Base-by-base conservation (phyloP, 2,113 vertebrate species). In the Lepus americanus region DNA sequence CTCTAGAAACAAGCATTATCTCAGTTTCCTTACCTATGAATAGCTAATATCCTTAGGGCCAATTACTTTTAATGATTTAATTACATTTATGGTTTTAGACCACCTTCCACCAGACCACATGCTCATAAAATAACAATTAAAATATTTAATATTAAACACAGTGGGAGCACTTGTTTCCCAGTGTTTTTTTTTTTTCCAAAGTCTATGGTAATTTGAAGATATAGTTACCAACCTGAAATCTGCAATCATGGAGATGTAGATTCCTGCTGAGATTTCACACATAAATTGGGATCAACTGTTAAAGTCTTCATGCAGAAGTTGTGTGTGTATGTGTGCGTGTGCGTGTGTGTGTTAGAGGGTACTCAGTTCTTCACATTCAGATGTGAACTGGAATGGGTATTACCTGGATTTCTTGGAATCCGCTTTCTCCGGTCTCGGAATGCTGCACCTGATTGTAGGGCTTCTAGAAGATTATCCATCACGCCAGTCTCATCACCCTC, bases 401-500 rank as follows among this genome's bases (percentile, higher is more conserved):
- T 97, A 98, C 98, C 98, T 89, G 98, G 98, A 22, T 97, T 98
- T 78, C 99, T 99, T 1, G 99, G 99, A 82, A 98, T 99, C 85
- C 99, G 98, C 99, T 99, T 99, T 98, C 99, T 98, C 9, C 99
- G 99, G 98, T 99, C 99, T 63, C 99, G 98, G 98, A 99, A 99
- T 1, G 99, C 99, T n/a, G 99, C 99, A 97, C 99, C 99, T 5
- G 99, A 99, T 96, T 99, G 99, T 89, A 99, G 97, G 81, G 99
- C 99, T 97, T 99, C 99, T 97, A 99, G 99, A 97, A 99, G 98
- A 83, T 99, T 99, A 98, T 99, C 99, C 99, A 99, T 99, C 98
- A 99, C 99, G 27, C 99, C 99, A 0, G 99, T 99, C 98, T 99
- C 99, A 89, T 99, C 99, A 94, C 99, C 99, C 96, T 99, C 99